Percentiles rank a stretch among this genome's conserved stretches.
Conservation (phyloP, 2,113 vertebrate genomes). For the Eublepharis macularius region DNA sequence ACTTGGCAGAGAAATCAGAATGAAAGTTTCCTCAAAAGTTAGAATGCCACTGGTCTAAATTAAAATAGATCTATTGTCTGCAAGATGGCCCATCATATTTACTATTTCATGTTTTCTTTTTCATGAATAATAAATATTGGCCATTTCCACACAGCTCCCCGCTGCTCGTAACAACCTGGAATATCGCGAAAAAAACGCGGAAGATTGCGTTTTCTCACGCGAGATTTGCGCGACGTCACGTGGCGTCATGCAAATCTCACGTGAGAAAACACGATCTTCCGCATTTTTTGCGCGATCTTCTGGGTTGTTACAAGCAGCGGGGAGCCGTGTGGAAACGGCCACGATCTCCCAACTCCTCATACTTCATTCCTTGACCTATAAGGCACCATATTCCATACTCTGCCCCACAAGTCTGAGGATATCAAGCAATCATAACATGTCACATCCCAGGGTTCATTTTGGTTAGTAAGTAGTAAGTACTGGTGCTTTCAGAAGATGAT, state of each 20-base stretch:
- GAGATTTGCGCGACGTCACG: no score
- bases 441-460: not conserved
- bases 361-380: not conserved
- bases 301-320: no score
- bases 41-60: not conserved
- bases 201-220: no score
- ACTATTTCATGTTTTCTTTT: not conserved
- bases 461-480: not conserved
- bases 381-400: not conserved
- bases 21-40: not conserved
- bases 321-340: no score
- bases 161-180: no score
- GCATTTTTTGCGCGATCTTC: no score
- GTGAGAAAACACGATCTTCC: no score
- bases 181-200: no score
- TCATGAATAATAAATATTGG: not conserved
- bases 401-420: not conserved
- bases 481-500: not conserved
- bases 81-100: not conserved
- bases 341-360: not conserved
- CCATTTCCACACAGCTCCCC: no score
- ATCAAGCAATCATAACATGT: not conserved
- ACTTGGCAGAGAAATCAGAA: not conserved
- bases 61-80: not conserved
- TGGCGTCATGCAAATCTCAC: no score